Percentiles rank a stretch among this genome's conserved stretches.
phyloP scores from a whole-genome alignment of 2,888 invertebrate genomes.

The Arge pagana region DNA sequence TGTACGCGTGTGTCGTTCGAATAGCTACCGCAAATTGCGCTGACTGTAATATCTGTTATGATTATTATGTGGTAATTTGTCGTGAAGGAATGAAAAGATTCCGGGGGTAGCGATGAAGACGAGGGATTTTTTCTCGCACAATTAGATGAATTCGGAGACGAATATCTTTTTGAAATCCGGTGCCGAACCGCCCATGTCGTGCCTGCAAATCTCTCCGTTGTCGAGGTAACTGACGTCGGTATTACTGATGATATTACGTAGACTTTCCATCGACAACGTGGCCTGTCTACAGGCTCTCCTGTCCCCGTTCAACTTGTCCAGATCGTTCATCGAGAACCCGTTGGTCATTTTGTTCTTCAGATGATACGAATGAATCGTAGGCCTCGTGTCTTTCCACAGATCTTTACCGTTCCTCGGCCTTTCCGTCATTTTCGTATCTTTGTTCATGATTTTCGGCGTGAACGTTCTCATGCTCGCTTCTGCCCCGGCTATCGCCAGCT shows the following conservation, averaged over 20 bases:
- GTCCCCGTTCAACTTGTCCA: constrained; percentile 46
- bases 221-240: constrained; percentile 54
- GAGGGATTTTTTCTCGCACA: too few relatives aligned
- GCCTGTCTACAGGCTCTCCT: constrained; percentile 32
- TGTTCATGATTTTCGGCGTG: constrained; percentile 51
- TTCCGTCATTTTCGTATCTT: constrained; percentile 20
- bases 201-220: constrained; percentile 55
- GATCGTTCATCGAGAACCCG: constrained; percentile 56
- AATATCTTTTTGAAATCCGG: constrained; percentile 64
- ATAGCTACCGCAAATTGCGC: too few relatives aligned
- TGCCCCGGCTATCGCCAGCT: constrained; percentile 22
- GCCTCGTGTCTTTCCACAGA: constrained; percentile 35
- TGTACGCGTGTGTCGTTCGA: too few relatives aligned
- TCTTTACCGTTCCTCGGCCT: constrained; percentile 1
- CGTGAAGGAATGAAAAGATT: too few relatives aligned
- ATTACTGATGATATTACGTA: constrained; percentile 51
- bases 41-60: too few relatives aligned
- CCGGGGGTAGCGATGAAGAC: too few relatives aligned
- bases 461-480: constrained; percentile 52
- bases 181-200: constrained; percentile 59
- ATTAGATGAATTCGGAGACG: constrained; percentile 59
- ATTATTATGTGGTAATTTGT: too few relatives aligned
- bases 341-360: constrained; percentile 46
- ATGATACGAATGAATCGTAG: constrained; percentile 49
- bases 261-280: constrained; percentile 53